These are phyloP conservation scores for Argyrosomus japonicus DNA, from an alignment of 2,113 vertebrate genomes.

Conservation along the genomic window DNA sequence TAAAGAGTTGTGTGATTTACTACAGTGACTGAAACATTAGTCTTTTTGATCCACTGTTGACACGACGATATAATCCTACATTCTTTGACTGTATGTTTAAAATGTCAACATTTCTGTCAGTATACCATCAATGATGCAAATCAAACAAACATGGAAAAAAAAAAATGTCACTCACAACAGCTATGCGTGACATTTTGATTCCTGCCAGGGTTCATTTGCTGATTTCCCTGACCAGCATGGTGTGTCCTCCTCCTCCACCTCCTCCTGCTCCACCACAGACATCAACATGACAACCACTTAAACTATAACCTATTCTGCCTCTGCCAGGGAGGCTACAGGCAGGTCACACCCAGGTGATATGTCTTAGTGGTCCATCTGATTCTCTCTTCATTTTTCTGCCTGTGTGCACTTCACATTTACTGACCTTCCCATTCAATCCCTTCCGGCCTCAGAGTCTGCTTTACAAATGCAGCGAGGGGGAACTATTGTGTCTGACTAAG, in stretches of 20 bases:
- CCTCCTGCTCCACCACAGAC: constrained; percentile 29
- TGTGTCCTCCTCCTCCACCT: constrained; percentile 13
- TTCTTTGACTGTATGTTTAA: neutral
- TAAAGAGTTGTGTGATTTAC: neutral
- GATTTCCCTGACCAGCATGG: constrained; percentile 18
- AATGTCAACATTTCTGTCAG: no score
- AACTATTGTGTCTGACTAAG: constrained; percentile 32
- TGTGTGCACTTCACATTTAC: constrained; percentile 67
- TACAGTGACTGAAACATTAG: neutral
- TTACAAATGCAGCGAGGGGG: constrained; percentile 44
- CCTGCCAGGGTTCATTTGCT: constrained; percentile 20
- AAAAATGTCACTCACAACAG: neutral
- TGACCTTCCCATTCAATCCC: constrained; percentile 71
- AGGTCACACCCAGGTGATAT: constrained; percentile 69
- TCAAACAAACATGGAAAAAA: neutral
- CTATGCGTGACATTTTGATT: constrained; percentile 27
- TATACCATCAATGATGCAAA: neutral
- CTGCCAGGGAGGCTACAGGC: constrained; percentile 42
- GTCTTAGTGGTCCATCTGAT: constrained; percentile 62
- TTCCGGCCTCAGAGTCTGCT: constrained; percentile 38
- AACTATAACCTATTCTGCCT: constrained; percentile 62
- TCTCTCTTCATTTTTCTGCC: constrained; percentile 75
- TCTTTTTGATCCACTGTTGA: no score
- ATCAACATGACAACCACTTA: constrained; percentile 67
- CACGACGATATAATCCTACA: neutral